A percentile compares a stretch with the other conserved stretches of the same genome.
Conservation (phyloP, 64 coral and sea anemone genomes). For the Actinia equina region DNA sequence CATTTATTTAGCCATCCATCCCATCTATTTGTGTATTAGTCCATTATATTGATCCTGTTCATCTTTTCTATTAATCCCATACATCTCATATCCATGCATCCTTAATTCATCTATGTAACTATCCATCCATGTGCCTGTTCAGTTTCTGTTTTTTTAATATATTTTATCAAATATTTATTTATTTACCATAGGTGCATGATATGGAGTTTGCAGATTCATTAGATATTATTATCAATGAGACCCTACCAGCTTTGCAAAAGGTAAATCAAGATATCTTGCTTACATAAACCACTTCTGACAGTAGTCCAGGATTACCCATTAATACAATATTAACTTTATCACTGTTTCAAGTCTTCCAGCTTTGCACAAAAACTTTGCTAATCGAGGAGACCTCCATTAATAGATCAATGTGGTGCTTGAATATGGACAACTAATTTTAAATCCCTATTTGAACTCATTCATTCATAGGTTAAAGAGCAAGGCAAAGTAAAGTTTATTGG, state of each 20-base stretch:
- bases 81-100: not conserved
- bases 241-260: constrained; percentile 94
- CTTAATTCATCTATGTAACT: no score
- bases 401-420: constrained; percentile 14
- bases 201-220: constrained; percentile 99
- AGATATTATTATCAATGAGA: constrained; percentile 89
- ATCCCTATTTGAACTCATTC: not conserved
- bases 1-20: not conserved
- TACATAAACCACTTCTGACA: constrained; percentile 45
- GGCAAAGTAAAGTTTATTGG: constrained; percentile 97
- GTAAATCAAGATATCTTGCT: constrained; percentile 47
- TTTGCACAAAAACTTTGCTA: no score
- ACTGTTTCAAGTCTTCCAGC: no score
- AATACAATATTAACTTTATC: no score
- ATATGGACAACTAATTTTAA: not conserved
- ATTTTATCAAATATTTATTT: not conserved
- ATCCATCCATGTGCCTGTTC: no score
- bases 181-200: constrained; percentile 75
- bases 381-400: no score
- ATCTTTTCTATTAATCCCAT: no score
- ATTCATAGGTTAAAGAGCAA: constrained; percentile 66
- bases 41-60: no score
- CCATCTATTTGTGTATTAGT: no score
- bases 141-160: not conserved
- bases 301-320: no score